Evolutionary conservation across 2,888 invertebrate species (phyloP).

Genomic region (Julus scandinavius): DNA sequence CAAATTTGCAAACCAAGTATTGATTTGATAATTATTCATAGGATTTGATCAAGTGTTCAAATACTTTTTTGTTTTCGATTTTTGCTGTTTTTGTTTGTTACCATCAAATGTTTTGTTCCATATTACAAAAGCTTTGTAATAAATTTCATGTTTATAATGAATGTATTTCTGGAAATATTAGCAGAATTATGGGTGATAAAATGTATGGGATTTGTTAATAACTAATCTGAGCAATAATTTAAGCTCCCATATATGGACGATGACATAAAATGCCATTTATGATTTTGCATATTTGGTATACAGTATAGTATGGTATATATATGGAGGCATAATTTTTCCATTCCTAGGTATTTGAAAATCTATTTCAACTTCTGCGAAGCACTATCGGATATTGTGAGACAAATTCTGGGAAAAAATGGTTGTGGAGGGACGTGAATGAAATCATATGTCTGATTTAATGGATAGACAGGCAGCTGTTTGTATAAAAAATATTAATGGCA

Average conservation of each 20-base stretch:
- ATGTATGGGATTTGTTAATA: background rate
- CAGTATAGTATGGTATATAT: no score
- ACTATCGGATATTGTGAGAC: no score
- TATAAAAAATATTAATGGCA: no score
- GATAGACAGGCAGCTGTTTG: background rate
- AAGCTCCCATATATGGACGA: no score
- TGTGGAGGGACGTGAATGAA: background rate
- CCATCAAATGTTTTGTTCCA: no score
- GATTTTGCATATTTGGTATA: no score
- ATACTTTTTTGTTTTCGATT: background rate
- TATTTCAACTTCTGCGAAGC: no score
- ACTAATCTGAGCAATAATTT: no score
- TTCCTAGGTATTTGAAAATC: no score
- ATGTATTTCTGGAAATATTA: conserved; percentile 49
- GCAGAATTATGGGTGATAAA: background rate
- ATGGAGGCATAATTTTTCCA: no score
- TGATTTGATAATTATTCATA: background rate
- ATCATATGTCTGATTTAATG: background rate
- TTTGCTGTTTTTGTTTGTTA: background rate
- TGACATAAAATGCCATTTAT: no score
- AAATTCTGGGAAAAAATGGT: no score
- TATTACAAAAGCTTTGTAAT: background rate
- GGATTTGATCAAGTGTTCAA: background rate
- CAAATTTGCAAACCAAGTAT: background rate
- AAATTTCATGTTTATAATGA: conserved; percentile 42